A percentile compares a stretch with the other conserved stretches of the same genome.
These are phyloP conservation scores for Colletes latitarsis DNA, from an alignment of 1,140 invertebrate genomes.

Conservation along the genomic window DNA sequence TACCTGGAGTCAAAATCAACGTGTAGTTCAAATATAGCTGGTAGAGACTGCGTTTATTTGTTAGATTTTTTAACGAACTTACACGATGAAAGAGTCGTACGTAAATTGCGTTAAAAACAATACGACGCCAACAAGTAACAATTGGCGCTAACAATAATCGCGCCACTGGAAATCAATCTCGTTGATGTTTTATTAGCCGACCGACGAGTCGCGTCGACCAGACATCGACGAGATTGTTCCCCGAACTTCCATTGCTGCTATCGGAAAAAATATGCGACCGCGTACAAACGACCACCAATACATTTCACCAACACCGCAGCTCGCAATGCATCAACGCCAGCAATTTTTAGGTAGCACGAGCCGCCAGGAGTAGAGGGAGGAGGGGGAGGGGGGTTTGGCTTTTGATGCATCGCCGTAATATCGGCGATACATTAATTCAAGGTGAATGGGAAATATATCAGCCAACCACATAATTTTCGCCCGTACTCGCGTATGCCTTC, in stretches of 20 bases:
- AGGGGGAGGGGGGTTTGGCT: constrained; percentile 12
- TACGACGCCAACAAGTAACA: neutral
- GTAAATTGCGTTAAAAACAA: neutral
- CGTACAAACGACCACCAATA: constrained; percentile 38
- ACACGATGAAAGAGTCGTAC: neutral
- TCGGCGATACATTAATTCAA: constrained; percentile 78
- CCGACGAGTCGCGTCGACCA: constrained; percentile 18
- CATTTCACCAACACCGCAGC: constrained; percentile 48
- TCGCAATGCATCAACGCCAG: constrained; percentile 71
- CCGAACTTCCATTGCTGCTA: constrained; percentile 2
- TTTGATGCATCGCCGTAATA: constrained; percentile 77
- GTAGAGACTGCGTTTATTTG: too few relatives aligned
- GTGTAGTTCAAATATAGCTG: too few relatives aligned
- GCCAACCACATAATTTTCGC: constrained; percentile 68
- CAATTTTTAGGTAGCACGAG: constrained; percentile 71
- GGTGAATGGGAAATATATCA: constrained; percentile 75
- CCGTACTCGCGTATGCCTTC: constrained; percentile 19
- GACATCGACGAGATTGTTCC: constrained; percentile 42
- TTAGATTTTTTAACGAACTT: too few relatives aligned
- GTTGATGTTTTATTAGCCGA: constrained; percentile 28
- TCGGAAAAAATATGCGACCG: constrained; percentile 26
- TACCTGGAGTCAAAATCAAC: too few relatives aligned
- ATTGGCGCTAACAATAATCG: constrained; percentile 18
- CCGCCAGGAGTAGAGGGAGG: neutral
- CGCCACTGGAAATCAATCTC: constrained; percentile 14